These are phyloP conservation scores for Lumbricus terrestris DNA, from an alignment of 2,888 invertebrate species.

Conservation along the genomic window DNA sequence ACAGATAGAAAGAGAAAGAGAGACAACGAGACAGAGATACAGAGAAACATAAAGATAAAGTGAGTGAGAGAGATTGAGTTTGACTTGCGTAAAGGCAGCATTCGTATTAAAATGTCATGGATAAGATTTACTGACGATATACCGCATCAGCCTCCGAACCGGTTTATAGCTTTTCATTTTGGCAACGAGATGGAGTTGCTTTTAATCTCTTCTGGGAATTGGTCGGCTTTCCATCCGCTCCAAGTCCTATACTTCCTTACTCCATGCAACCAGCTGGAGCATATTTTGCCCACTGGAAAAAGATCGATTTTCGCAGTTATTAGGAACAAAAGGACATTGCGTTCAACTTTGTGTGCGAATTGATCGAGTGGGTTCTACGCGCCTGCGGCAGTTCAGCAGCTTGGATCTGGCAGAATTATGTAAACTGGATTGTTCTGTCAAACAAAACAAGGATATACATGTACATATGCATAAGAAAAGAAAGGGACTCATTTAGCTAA, in stretches of 20 bases:
- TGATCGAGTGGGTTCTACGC: no score
- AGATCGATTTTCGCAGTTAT: background rate
- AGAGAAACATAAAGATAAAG: background rate
- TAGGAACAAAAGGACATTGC: background rate
- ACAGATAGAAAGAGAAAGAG: background rate
- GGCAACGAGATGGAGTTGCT: background rate
- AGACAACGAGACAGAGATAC: background rate
- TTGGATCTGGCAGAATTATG: no score
- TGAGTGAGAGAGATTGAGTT: background rate
- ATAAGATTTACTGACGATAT: background rate
- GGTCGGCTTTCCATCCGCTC: background rate
- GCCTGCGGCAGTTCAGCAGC: no score
- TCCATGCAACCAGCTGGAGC: no score
- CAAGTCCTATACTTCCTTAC: background rate
- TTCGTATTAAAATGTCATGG: background rate
- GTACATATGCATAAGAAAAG: no score
- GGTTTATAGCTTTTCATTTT: background rate
- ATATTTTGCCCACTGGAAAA: no score
- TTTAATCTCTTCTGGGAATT: background rate
- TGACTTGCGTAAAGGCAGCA: background rate
- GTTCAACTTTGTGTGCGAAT: background rate
- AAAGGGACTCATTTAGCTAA: no score
- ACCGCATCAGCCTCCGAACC: background rate
- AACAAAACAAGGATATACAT: no score
- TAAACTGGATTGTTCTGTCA: no score